Conservation (phyloP, 2,888 invertebrate species). For the Byasa hedistus region DNA sequence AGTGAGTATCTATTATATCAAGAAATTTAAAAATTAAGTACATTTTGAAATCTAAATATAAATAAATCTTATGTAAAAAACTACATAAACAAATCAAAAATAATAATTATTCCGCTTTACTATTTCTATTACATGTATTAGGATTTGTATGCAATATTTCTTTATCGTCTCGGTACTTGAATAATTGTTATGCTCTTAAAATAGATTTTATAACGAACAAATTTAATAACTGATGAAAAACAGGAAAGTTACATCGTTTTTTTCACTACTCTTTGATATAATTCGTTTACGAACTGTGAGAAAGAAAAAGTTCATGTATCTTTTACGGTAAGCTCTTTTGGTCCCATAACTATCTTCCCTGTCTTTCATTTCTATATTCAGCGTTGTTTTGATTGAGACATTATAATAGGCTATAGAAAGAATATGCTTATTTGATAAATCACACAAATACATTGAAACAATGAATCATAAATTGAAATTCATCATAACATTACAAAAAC, state of each 20-base stretch:
- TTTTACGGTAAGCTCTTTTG: too few relatives aligned
- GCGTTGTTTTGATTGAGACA: background rate
- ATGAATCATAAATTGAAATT: background rate
- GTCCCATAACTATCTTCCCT: too few relatives aligned
- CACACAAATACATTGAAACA: background rate
- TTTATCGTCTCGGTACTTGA: too few relatives aligned
- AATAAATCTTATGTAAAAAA: background rate
- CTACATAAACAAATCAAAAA: background rate
- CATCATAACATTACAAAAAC: conserved; percentile 4
- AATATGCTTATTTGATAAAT: background rate
- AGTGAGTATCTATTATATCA: background rate
- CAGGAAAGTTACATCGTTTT: too few relatives aligned
- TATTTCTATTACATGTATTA: background rate
- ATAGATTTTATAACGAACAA: too few relatives aligned
- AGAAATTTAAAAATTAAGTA: background rate
- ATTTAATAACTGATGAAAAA: too few relatives aligned
- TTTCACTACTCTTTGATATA: too few relatives aligned
- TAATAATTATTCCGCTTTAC: background rate
- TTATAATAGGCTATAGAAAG: too few relatives aligned
- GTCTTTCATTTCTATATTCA: background rate
- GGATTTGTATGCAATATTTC: too few relatives aligned
- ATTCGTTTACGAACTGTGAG: too few relatives aligned
- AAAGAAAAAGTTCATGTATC: too few relatives aligned
- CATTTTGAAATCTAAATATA: background rate
- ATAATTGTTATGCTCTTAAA: too few relatives aligned